Evolutionary conservation across 2,797 vertebrate genomes (phyloP).

Genomic region (Rhinophrynus dorsalis): DNA sequence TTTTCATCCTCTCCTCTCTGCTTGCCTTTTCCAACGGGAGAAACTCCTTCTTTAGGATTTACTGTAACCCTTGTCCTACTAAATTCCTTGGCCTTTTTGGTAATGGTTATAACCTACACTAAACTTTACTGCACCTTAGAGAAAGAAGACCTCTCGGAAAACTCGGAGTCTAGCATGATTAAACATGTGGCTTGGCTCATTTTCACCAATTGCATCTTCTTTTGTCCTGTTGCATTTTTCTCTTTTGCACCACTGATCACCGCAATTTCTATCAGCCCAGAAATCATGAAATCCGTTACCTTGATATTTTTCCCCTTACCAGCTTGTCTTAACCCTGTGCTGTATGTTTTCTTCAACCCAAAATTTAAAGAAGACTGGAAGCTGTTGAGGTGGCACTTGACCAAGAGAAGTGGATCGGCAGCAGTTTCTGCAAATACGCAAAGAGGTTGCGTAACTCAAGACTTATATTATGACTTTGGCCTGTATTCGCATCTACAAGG

Average conservation of each 20-base stretch:
- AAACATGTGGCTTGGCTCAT: conserved; percentile 96
- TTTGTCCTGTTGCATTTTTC: conserved; percentile 95
- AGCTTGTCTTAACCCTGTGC: conserved; percentile 91
- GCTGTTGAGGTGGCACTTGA: conserved; percentile 66
- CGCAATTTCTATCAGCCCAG: conserved; percentile 82
- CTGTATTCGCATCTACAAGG: conserved; percentile 82
- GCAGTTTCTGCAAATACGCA: conserved; percentile 62
- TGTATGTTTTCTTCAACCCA: conserved; percentile 95
- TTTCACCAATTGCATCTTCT: conserved; percentile 98
- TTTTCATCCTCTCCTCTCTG: conserved; percentile 88
- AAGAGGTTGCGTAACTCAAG: conserved; percentile 67
- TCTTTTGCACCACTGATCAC: conserved; percentile 91
- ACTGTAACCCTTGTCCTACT: conserved; percentile 89
- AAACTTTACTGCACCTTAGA: conserved; percentile 92
- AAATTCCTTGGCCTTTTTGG: conserved; percentile 88
- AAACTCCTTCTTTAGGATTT: conserved; percentile 82
- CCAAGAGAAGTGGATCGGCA: conserved; percentile 54
- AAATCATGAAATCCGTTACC: conserved; percentile 94
- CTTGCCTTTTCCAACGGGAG: conserved; percentile 89
- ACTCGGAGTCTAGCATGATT: conserved; percentile 83
- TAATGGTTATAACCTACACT: conserved; percentile 91
- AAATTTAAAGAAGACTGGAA: conserved; percentile 96
- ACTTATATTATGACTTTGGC: conserved; percentile 84
- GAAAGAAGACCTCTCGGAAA: conserved; percentile 86
- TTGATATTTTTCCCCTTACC: conserved; percentile 95